Evolutionary conservation across 64 coral and sea anemone species (phyloP).

Genomic region (Exaiptasia diaphana): DNA sequence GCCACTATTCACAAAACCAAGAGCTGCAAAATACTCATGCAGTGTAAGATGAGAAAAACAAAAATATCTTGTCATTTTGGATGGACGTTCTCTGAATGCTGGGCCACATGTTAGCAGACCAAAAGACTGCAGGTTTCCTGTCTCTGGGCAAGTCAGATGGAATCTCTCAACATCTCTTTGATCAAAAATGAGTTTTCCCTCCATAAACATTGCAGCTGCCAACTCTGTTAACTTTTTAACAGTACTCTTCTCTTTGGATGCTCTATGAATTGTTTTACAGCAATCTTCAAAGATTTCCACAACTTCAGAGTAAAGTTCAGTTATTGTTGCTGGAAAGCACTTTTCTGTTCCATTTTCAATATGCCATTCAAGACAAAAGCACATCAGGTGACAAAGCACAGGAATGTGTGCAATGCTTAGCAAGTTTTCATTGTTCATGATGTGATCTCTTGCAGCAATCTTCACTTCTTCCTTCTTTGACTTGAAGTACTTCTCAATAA

Average conservation of each 20-base stretch:
- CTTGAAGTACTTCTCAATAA: slow-evolving; percentile 11
- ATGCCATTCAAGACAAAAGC: slow-evolving; percentile 3
- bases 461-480: slow-evolving; percentile 12
- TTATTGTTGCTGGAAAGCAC: no score
- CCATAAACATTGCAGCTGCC: background rate
- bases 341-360: background rate
- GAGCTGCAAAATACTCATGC: slow-evolving; percentile 10
- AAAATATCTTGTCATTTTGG: background rate
- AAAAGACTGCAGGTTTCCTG: background rate
- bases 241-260: no score
- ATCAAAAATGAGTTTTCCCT: background rate
- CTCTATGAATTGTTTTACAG: background rate
- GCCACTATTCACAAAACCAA: background rate
- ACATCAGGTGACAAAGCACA: slow-evolving; percentile 15
- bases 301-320: background rate
- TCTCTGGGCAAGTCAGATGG: background rate
- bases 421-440: slow-evolving; percentile 2
- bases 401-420: slow-evolving; percentile 24
- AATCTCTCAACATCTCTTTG: background rate
- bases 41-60: slow-evolving; percentile 17
- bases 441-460: background rate
- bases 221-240: slow-evolving; percentile 2
- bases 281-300: background rate
- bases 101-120: slow-evolving; percentile 12
- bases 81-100: background rate